Evolutionary conservation across 2,113 vertebrate species (phyloP).

Genomic region (Meles meles): DNA sequence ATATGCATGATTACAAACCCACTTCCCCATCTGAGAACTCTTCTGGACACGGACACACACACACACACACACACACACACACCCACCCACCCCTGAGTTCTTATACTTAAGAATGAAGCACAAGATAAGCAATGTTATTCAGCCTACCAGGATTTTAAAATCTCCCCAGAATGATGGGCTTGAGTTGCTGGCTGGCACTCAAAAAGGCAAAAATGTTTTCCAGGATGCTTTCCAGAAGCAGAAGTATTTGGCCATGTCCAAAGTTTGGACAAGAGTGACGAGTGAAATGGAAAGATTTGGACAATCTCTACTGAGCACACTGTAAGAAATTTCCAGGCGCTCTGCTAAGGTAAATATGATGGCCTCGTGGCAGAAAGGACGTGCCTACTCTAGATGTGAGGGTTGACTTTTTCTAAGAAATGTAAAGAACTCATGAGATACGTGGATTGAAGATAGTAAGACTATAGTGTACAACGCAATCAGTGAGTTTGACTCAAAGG

Average conservation of each 20-base stretch:
- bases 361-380: not conserved
- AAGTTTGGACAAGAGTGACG: constrained; percentile 31
- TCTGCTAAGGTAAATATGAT: not conserved
- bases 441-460: not conserved
- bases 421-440: not conserved
- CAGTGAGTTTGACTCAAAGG: not conserved
- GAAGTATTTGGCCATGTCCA: constrained; percentile 40
- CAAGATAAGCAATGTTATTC: not conserved
- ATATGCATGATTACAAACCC: not conserved
- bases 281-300: constrained; percentile 41
- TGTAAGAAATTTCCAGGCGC: not conserved
- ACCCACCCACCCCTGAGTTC: not conserved
- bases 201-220: constrained; percentile 71
- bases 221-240: constrained; percentile 36
- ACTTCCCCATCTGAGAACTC: not conserved
- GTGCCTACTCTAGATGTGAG: not conserved
- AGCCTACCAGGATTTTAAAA: constrained; percentile 5
- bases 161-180: constrained; percentile 53
- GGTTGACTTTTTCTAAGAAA: not conserved
- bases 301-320: not conserved
- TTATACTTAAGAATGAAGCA: not conserved
- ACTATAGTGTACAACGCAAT: fast-evolving
- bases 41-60: not conserved
- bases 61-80: not conserved
- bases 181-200: constrained; percentile 39